phyloP scores from a whole-genome alignment of 1,140 invertebrate genomes.

The Polyergus mexicanus region DNA sequence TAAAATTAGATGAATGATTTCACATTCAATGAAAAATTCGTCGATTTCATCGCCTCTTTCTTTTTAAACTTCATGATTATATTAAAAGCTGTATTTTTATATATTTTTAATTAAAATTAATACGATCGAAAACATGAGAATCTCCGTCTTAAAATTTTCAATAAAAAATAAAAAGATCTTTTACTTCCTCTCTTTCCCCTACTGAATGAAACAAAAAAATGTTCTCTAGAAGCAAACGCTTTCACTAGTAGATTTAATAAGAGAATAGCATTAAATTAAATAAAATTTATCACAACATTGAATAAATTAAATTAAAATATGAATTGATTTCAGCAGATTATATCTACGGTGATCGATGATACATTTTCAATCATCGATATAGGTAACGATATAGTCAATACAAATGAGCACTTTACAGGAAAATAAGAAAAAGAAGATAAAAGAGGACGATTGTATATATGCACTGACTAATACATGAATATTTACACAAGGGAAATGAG shows the following conservation, averaged over 20 bases:
- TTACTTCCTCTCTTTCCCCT: not conserved
- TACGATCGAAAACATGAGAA: not conserved
- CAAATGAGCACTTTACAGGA: not conserved
- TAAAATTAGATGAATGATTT: conserved; percentile 15
- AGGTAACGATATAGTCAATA: not conserved
- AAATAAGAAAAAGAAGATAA: conserved; percentile 22
- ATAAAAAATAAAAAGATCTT: not conserved
- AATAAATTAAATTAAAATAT: conserved; percentile 13
- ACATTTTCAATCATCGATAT: conserved; percentile 28
- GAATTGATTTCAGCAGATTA: not conserved
- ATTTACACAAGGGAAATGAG: conserved; percentile 75
- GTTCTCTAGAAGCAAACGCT: not conserved
- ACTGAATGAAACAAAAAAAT: not conserved
- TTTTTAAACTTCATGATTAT: not conserved
- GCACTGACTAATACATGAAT: conserved; percentile 58
- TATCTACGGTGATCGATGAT: not conserved
- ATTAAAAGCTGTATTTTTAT: not conserved
- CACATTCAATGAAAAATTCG: not conserved
- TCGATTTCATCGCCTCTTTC: not conserved
- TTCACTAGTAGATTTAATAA: not conserved
- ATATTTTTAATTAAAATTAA: not conserved
- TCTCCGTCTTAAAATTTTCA: not conserved
- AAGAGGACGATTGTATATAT: conserved; percentile 18
- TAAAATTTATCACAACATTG: not conserved
- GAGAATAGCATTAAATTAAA: not conserved